Percentiles rank a stretch among this genome's conserved stretches.
phyloP scores from a whole-genome alignment of 2,113 vertebrate genomes.

The Ailuropoda melanoleuca region DNA sequence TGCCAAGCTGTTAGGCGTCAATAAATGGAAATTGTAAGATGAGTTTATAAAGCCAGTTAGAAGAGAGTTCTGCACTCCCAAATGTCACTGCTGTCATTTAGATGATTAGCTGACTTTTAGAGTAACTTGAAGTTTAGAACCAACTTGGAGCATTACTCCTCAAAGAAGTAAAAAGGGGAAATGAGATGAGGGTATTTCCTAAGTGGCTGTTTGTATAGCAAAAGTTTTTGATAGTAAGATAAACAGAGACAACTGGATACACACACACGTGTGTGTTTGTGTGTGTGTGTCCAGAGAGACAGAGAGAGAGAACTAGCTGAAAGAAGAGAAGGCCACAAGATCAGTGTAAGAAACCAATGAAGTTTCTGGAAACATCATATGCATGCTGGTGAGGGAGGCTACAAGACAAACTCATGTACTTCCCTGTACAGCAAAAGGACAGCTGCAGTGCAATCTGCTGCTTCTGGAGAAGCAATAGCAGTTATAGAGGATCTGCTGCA shows the following conservation, averaged over 20 bases:
- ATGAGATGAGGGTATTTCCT: not conserved
- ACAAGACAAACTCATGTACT: not conserved
- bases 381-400: not conserved
- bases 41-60: not conserved
- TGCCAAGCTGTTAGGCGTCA: not conserved
- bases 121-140: not conserved
- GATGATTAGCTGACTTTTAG: not conserved
- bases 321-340: not conserved
- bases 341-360: not conserved
- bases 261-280: too few species aligned
- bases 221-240: not conserved
- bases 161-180: not conserved
- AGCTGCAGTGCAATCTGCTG: not conserved
- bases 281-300: too few species aligned
- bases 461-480: not conserved
- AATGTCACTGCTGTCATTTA: constrained; percentile 33
- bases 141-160: not conserved
- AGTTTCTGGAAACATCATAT: not conserved
- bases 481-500: not conserved
- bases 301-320: not conserved
- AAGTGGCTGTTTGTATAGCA: not conserved
- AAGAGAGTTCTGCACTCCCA: not conserved
- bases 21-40: not conserved
- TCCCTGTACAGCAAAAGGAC: not conserved
- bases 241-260: not conserved